Evolutionary conservation across 2,888 invertebrate genomes (phyloP), one percentile per base, ranked within the genome.

Genomic region (Chirona hameri): DNA sequence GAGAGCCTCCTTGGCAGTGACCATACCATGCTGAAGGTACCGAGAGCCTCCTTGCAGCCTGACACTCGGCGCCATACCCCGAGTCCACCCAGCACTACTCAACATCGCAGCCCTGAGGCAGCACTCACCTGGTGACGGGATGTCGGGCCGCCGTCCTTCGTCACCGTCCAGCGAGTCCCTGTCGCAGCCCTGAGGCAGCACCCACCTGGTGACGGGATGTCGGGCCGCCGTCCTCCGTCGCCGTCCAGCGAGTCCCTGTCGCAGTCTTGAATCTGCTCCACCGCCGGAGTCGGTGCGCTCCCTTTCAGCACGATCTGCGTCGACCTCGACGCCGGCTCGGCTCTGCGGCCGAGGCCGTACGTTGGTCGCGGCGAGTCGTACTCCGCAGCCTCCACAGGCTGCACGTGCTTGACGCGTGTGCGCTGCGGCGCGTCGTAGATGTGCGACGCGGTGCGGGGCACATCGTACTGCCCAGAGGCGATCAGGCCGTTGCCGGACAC

Each of bases 191-290:
- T 48, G 48, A n/a, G n/a, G 48, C 48, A 18, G 21, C 57, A 84
- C 84, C 81, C 55, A 84, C 84, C 84, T 48, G 85, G 85, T 1
- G 85, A 85, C 31, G 85, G 86, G 65, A 85, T 86, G 82, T 85
- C 84, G 3, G 85, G 85, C 48, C 82, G 82, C 48, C 80, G 31
- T 27, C 52, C 81, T 7, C 69, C 21, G 60, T 83, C 84, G 24
- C 84, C 84, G 4, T 85, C 85, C 52, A 84, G 81, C 12, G 83
- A 84, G 60, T 84, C 84, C 39, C 82, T 46, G 79, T 85, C 85
- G 82, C 84, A 84, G 69, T 85, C 85, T 79, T 83, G 83, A 29
- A 83, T 83, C 81, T 84, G 83, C 81, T 84, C 84, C 48, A 83
- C 84, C n/a, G 79, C 46, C 52, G 79, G 27, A 0, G 24, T 24